phyloP scores from a whole-genome alignment of 1,140 invertebrate species.

The Eueides isabella region DNA sequence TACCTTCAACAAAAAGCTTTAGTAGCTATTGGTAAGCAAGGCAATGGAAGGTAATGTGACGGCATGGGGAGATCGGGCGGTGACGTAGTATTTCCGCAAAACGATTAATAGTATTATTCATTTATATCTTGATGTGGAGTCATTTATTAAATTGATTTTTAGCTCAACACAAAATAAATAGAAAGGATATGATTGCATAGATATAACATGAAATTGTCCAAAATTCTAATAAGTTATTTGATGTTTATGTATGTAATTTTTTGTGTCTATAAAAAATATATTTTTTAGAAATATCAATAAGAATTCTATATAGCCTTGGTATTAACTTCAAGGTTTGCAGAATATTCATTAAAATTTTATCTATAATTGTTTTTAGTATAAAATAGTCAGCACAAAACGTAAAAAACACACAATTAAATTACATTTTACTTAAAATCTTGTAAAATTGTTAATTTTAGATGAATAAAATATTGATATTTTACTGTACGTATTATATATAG shows the following conservation, averaged over 20 bases:
- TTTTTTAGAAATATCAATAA: not conserved
- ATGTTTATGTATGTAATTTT: too few species aligned
- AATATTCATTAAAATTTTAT: not conserved
- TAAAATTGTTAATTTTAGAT: too few species aligned
- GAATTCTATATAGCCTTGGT: not conserved
- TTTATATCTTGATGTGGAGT: not conserved
- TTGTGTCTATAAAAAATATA: not conserved
- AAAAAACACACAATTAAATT: too few species aligned
- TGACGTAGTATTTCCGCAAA: constrained; percentile 6
- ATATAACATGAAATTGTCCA: too few species aligned
- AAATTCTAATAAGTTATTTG: too few species aligned
- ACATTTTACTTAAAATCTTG: too few species aligned
- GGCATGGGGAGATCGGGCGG: not conserved
- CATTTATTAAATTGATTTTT: not conserved
- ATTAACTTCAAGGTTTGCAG: too few species aligned
- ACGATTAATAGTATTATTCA: not conserved
- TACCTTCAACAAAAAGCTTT: not conserved
- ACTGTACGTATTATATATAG: too few species aligned
- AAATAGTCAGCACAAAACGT: too few species aligned
- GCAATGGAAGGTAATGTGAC: not conserved
- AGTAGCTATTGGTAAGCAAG: not conserved
- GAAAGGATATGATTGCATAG: too few species aligned
- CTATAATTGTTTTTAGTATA: not conserved
- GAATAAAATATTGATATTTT: too few species aligned
- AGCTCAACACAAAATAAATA: not conserved